Conservation (phyloP, 2,888 invertebrate species). For the Chymomyza caudatula region DNA sequence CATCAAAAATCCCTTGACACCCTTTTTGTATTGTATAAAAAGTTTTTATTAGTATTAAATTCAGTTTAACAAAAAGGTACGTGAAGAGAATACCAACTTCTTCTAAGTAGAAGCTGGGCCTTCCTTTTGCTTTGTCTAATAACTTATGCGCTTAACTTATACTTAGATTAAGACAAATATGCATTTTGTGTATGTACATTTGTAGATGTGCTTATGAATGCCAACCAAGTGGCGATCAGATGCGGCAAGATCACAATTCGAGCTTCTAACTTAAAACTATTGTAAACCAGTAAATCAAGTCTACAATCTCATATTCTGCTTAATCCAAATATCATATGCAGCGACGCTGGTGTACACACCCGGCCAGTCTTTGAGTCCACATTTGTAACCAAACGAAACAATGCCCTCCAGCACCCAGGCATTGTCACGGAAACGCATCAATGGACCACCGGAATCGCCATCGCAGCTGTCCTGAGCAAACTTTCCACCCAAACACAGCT, state of each 20-base stretch:
- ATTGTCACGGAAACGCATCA: constrained; percentile 81
- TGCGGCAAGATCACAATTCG: constrained; percentile 60
- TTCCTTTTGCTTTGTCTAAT: neutral
- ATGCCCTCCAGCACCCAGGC: constrained; percentile 82
- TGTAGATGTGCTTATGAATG: constrained; percentile 1
- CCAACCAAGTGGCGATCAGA: neutral
- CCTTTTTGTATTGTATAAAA: no score
- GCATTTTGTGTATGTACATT: constrained; percentile 10
- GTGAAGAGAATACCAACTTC: neutral
- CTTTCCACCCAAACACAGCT: constrained; percentile 85
- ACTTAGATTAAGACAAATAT: constrained; percentile 22
- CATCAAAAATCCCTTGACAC: no score
- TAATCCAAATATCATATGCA: constrained; percentile 80
- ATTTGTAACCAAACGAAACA: constrained; percentile 84
- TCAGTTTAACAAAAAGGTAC: no score
- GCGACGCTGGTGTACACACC: constrained; percentile 84
- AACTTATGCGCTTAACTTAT: constrained; percentile 28
- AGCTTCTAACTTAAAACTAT: constrained; percentile 31
- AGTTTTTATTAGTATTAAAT: neutral
- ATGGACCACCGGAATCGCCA: constrained; percentile 88
- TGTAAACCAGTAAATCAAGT: neutral
- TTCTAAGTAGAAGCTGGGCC: no score
- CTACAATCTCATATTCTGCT: constrained; percentile 56
- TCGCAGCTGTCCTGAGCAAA: constrained; percentile 84
- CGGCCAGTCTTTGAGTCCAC: constrained; percentile 82